Evolutionary conservation across 2,888 invertebrate species (phyloP).

Genomic region (Hymenopus coronatus): DNA sequence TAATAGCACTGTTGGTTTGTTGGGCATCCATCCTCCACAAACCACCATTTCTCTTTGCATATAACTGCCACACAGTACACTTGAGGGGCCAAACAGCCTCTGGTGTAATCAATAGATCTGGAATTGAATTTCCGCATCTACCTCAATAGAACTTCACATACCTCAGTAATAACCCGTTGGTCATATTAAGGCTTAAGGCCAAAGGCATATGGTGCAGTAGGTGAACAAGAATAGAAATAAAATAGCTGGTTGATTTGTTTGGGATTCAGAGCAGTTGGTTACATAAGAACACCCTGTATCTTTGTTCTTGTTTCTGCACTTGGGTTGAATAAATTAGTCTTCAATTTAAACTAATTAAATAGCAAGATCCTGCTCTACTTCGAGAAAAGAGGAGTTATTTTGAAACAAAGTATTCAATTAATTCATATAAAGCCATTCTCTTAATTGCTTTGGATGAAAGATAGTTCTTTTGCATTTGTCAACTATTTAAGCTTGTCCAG

Average conservation of each 20-base stretch:
- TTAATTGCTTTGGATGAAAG: background rate
- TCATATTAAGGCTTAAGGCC: background rate
- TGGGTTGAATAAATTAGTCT: background rate
- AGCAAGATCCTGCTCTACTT: background rate
- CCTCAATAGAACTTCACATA: slow-evolving; percentile 5
- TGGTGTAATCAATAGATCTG: background rate
- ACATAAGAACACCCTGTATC: background rate
- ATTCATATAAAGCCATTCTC: background rate
- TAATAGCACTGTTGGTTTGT: background rate
- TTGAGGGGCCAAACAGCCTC: background rate
- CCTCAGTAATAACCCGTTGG: background rate
- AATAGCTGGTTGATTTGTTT: background rate
- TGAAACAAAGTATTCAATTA: background rate
- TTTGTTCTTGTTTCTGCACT: background rate
- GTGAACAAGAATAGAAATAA: background rate
- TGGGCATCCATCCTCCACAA: background rate
- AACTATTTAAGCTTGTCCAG: background rate
- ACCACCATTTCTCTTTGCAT: background rate
- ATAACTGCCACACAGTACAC: background rate
- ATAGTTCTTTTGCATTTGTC: background rate
- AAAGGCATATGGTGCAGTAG: background rate
- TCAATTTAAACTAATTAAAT: background rate
- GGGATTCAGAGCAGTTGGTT: background rate
- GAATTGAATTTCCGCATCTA: slow-evolving; percentile 10
- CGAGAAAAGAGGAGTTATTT: background rate